Percentiles rank a stretch among this genome's conserved stretches.
phyloP scores from a whole-genome alignment of 2,797 vertebrate genomes.

The Cyprinella venusta region DNA sequence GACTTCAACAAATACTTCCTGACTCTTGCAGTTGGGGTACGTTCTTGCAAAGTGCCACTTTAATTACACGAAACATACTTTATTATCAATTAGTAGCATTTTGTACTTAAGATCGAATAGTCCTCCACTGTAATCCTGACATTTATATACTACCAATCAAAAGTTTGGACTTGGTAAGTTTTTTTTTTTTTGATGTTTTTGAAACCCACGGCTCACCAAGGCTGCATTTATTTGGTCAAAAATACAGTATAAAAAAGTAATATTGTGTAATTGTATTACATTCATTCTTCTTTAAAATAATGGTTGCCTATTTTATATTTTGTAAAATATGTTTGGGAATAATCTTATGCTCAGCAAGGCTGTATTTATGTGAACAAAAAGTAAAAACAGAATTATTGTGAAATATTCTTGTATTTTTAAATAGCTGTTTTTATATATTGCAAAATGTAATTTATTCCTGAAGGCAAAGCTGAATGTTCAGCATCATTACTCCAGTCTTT shows the following conservation, averaged over 20 bases:
- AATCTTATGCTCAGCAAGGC: neutral
- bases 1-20: conserved; percentile 96
- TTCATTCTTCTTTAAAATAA: neutral
- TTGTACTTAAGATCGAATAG: neutral
- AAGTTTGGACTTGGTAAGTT: neutral
- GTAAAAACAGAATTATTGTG: neutral
- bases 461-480: neutral
- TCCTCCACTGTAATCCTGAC: neutral
- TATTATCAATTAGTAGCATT: neutral
- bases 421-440: neutral
- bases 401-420: too few species aligned
- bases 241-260: neutral
- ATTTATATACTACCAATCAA: neutral
- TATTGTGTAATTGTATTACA: neutral
- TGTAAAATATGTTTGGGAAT: too few species aligned
- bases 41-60: conserved; percentile 56
- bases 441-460: neutral
- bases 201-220: neutral
- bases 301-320: neutral
- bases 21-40: conserved; percentile 95
- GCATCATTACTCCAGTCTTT: neutral
- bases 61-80: neutral
- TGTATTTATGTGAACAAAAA: neutral
- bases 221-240: neutral
- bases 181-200: neutral